A percentile compares a stretch with the other conserved stretches of the same genome.
Evolutionary conservation across 2,888 invertebrate genomes (phyloP).

Genomic region (Lottia gigantea): DNA sequence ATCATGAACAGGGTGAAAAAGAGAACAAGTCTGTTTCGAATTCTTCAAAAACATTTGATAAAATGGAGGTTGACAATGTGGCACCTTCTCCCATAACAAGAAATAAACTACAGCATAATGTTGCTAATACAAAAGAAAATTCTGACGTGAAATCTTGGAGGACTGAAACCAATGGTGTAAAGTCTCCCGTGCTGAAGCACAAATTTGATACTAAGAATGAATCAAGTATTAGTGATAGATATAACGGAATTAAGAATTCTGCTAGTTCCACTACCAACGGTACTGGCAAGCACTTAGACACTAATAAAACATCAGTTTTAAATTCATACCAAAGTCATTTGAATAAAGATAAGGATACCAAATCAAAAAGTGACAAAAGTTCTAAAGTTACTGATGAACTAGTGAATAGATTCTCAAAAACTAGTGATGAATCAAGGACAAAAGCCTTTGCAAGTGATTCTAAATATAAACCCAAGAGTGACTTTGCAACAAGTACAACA

Average conservation of each 20-base stretch:
- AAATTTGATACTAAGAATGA: background rate
- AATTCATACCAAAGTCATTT: too few species aligned
- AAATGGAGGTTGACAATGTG: constrained; percentile 7
- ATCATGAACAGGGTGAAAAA: background rate
- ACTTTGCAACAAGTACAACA: background rate
- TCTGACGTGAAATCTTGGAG: background rate
- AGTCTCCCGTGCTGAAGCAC: background rate
- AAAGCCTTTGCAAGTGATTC: background rate
- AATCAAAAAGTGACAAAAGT: too few species aligned
- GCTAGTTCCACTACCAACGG: too few species aligned
- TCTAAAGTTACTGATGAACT: background rate
- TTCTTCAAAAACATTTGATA: background rate
- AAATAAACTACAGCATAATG: constrained; percentile 15
- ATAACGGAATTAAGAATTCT: too few species aligned
- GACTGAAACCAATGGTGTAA: background rate
- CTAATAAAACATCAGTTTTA: too few species aligned
- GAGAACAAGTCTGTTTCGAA: constrained; percentile 2
- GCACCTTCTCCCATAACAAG: constrained; percentile 17
- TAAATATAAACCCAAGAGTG: background rate
- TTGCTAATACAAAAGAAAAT: background rate
- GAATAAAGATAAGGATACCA: too few species aligned
- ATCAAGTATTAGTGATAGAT: too few species aligned
- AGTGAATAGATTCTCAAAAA: background rate
- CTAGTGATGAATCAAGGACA: background rate
- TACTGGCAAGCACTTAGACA: too few species aligned